Evolutionary conservation across 2,797 vertebrate species (phyloP).

Genomic region (Poeciliopsis presidionis): DNA sequence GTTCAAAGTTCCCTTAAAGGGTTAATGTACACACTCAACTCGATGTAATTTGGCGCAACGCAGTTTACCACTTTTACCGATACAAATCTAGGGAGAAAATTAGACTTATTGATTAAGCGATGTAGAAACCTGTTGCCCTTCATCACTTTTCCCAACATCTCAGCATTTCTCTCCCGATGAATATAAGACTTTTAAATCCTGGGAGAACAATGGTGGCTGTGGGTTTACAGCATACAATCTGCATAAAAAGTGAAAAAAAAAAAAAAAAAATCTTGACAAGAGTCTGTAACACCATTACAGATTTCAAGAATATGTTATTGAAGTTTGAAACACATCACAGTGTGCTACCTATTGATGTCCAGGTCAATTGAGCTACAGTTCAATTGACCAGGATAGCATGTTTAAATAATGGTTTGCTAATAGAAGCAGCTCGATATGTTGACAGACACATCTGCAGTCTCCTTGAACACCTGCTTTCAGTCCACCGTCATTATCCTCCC

Average conservation of each 20-base stretch:
- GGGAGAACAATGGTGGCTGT: neutral
- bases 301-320: neutral
- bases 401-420: neutral
- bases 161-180: neutral
- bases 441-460: neutral
- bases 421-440: neutral
- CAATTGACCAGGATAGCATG: neutral
- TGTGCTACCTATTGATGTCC: neutral
- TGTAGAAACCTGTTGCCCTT: neutral
- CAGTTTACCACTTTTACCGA: neutral
- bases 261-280: neutral
- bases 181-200: neutral
- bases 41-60: neutral
- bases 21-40: neutral
- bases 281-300: neutral
- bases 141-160: neutral
- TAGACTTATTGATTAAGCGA: neutral
- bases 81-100: neutral
- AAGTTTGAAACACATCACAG: neutral
- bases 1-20: neutral
- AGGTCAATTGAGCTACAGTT: neutral
- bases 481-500: neutral
- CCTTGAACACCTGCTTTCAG: neutral
- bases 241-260: neutral
- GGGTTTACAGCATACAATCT: neutral